A percentile compares a stretch with the other conserved stretches of the same genome.
Evolutionary conservation across 2,888 invertebrate genomes (phyloP).

Genomic region (Agriopis marginaria): DNA sequence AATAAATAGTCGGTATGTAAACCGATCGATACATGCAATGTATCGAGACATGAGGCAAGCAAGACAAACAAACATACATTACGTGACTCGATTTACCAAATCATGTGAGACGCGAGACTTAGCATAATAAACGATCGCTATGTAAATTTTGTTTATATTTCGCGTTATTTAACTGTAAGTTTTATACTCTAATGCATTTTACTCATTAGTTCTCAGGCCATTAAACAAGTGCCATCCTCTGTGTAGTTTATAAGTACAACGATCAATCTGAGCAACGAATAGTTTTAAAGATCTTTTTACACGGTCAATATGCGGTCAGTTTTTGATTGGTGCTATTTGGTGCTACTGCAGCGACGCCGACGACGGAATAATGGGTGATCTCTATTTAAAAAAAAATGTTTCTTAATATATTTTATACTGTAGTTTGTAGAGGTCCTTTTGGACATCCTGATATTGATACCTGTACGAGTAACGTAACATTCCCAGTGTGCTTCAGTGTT

Average conservation of each 20-base stretch:
- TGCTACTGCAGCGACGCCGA: constrained; percentile 69
- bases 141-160: constrained; percentile 72
- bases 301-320: constrained; percentile 51
- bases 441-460: constrained; percentile 80
- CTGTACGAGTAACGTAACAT: constrained; percentile 84
- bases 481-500: constrained; percentile 83
- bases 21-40: constrained; percentile 63
- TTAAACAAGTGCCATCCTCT: constrained; percentile 85
- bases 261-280: constrained; percentile 73
- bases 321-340: constrained; percentile 71
- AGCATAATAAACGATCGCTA: constrained; percentile 70
- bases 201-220: constrained; percentile 86
- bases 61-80: constrained; percentile 72
- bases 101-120: constrained; percentile 79
- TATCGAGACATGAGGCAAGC: constrained; percentile 65
- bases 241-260: constrained; percentile 79
- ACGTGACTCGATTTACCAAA: constrained; percentile 85
- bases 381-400: constrained; percentile 77
- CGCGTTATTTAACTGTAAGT: constrained; percentile 66
- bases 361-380: constrained; percentile 77
- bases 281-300: constrained; percentile 49
- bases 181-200: constrained; percentile 84
- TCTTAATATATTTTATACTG: constrained; percentile 79
- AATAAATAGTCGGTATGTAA: constrained; percentile 73
- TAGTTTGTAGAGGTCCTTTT: constrained; percentile 57